Conservation (phyloP, 1,140 invertebrate genomes). For the Macrosteles quadrilineatus region DNA sequence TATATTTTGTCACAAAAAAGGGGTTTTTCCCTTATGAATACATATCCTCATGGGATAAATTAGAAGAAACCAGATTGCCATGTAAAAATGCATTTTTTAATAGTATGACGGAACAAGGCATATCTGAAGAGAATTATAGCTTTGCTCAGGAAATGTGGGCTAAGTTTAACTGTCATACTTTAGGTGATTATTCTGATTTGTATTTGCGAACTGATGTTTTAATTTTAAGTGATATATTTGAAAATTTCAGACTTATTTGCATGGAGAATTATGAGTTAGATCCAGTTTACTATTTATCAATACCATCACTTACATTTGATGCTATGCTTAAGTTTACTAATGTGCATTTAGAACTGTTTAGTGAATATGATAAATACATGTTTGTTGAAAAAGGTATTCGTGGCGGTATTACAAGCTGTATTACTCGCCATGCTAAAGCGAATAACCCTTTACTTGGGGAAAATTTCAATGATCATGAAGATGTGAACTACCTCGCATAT, state of each 20-base stretch:
- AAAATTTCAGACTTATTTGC: conserved; percentile 49
- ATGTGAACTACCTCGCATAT: conserved; percentile 51
- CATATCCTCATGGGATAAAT: conserved; percentile 42
- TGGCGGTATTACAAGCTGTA: conserved; percentile 45
- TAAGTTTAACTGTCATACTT: conserved; percentile 46
- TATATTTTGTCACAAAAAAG: conserved; percentile 41
- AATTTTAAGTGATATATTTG: conserved; percentile 50
- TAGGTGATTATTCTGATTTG: conserved; percentile 45
- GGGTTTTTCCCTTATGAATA: conserved; percentile 47
- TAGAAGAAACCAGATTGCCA: conserved; percentile 47
- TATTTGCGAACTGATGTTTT: conserved; percentile 52
- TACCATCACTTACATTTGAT: conserved; percentile 51
- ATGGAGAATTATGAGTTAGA: conserved; percentile 36
- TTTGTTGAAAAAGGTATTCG: conserved; percentile 48
- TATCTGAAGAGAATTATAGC: conserved; percentile 48
- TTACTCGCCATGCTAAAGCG: conserved; percentile 48
- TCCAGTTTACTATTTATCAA: conserved; percentile 46
- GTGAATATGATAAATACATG: conserved; percentile 50
- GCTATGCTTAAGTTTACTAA: conserved; percentile 49
- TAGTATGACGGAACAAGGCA: conserved; percentile 41
- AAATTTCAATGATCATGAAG: conserved; percentile 49
- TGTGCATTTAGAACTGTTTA: conserved; percentile 53
- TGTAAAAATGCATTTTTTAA: conserved; percentile 44
- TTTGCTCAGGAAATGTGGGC: conserved; percentile 52
- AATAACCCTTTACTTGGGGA: conserved; percentile 54